Evolutionary conservation across 2,113 vertebrate species (phyloP), one percentile per base, ranked within the genome.

Genomic region (Oncorhynchus kisutch): DNA sequence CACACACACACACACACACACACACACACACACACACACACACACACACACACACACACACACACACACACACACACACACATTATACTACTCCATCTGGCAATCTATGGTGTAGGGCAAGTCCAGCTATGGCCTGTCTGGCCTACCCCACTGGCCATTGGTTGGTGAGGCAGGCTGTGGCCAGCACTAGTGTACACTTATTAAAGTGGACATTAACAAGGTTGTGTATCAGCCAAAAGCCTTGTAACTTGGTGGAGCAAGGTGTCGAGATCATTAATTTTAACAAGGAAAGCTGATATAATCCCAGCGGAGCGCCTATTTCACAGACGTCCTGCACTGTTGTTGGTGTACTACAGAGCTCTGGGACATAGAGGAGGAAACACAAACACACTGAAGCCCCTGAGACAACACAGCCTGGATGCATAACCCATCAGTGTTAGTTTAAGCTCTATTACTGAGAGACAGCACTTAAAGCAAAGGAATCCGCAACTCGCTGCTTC

Each of bases 151-250:
- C 76, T 71, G 65, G 22, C 27, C 72, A 54, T 18, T 54, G 51
- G 51, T 18, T 54, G 18, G 3, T 54, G 51, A 54, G 51, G 51
- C 65, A 25, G 12, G 75, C 75, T 74, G 64, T 49, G 39, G 51
- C 45, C 69, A 75, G 70, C 29, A 25, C 60, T 74, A 78, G 20
- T 70, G 79, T 80, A 80, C 39, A 66, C 68, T 83, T 84, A 88
- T 90, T 89, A 87, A 73, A 88, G 54, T 74, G 71, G 89, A 88
- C 85, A 84, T 91, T 91, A 91, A 91, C 85, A 85, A 90, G 90
- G 72, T 70, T 20, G 72, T 3, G 79, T 71, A 87, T 80, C 84
- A 86, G 74, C 83, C 85, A 73, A 78, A 66, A 71, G 76, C 67
- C 88, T 89, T 82, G 82, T 91, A 91, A 90, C 85, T 78, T 71